phyloP scores from a whole-genome alignment of 2,888 invertebrate genomes.

The Zeuzera pyrina region DNA sequence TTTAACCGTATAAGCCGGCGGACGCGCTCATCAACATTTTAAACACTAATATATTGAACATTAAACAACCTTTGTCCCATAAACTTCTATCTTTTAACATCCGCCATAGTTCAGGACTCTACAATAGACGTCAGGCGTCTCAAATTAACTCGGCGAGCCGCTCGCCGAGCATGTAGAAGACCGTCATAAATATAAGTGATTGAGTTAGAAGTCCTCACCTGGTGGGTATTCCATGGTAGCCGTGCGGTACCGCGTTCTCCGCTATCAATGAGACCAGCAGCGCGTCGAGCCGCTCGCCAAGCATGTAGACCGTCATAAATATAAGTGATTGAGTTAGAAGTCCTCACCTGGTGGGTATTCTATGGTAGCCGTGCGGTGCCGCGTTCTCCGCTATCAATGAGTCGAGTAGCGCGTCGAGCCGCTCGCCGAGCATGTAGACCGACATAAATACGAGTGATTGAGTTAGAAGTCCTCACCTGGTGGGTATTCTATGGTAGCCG shows the following conservation, averaged over 20 bases:
- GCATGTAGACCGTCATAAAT: conserved; percentile 15
- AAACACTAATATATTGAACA: too few species aligned
- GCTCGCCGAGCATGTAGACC: conserved; percentile 78
- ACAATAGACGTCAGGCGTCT: too few species aligned
- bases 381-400: conserved; percentile 77
- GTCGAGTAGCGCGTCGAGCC: conserved; percentile 79
- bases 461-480: too few species aligned
- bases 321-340: not conserved
- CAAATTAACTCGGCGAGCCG: too few species aligned
- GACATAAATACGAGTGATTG: too few species aligned
- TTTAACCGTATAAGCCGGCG: too few species aligned
- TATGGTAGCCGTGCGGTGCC: conserved; percentile 64
- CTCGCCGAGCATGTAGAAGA: too few species aligned
- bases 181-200: too few species aligned
- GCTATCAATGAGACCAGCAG: conserved; percentile 78
- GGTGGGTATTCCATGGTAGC: conserved; percentile 74
- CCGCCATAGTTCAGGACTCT: too few species aligned
- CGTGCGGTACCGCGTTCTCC: conserved; percentile 73
- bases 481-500: conserved; percentile 74
- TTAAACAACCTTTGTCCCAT: too few species aligned
- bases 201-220: conserved; percentile 31
- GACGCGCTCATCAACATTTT: too few species aligned
- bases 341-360: conserved; percentile 68
- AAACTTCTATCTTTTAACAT: too few species aligned
- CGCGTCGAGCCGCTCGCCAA: conserved; percentile 78